Evolutionary conservation across 1,140 invertebrate species (phyloP).

Genomic region (Papilio dardanus): DNA sequence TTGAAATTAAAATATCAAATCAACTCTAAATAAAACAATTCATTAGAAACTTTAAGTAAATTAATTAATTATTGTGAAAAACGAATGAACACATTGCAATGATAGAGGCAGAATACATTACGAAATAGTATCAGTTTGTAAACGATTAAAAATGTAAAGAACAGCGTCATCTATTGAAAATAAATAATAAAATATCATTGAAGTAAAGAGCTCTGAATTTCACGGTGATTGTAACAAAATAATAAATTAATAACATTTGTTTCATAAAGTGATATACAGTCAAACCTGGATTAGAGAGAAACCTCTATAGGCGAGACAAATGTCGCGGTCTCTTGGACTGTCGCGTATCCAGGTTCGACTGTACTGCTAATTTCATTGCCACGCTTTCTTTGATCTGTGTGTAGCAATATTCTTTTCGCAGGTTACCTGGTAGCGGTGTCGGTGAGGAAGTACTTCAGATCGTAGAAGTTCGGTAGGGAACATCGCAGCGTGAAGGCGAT

Average conservation of each 20-base stretch:
- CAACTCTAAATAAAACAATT: background rate
- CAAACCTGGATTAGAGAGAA: too few relatives aligned
- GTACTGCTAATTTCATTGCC: too few relatives aligned
- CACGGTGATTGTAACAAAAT: too few relatives aligned
- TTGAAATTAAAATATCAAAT: background rate
- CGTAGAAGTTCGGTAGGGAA: conserved; percentile 48
- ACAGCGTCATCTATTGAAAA: background rate
- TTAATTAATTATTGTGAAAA: background rate
- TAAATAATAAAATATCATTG: background rate
- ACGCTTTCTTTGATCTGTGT: too few relatives aligned
- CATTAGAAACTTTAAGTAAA: background rate
- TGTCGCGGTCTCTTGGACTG: too few relatives aligned
- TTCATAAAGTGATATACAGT: too few relatives aligned
- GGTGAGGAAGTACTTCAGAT: conserved; percentile 61
- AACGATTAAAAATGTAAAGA: background rate
- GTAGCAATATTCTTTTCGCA: too few relatives aligned
- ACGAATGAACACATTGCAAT: too few relatives aligned
- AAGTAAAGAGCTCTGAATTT: background rate
- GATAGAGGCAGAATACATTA: background rate
- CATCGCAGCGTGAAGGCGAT: conserved; percentile 62
- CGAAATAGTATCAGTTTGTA: background rate
- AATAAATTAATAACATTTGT: too few relatives aligned
- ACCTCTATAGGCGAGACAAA: too few relatives aligned
- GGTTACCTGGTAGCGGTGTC: conserved; percentile 61
- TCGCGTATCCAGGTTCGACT: too few relatives aligned